Percentiles rank a stretch among this genome's conserved stretches.
These are phyloP conservation scores for Mirounga angustirostris DNA, from an alignment of 2,113 vertebrate species.

Conservation along the genomic window DNA sequence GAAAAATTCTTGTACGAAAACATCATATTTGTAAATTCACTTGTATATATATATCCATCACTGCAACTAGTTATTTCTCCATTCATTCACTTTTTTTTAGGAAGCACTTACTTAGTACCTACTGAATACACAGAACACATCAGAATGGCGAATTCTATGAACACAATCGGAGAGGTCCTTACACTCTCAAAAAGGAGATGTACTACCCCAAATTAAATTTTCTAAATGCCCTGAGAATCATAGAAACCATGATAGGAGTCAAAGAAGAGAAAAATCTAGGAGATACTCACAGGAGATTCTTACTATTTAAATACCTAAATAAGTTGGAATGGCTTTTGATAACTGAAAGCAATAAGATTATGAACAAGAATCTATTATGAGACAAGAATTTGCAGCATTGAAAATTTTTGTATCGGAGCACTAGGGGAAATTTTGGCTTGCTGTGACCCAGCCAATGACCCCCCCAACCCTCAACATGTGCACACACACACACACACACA, in stretches of 20 bases:
- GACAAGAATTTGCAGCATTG: neutral
- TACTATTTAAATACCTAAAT: conserved; percentile 3
- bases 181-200: neutral
- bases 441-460: neutral
- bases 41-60: neutral
- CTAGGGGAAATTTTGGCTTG: neutral
- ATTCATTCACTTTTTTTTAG: neutral
- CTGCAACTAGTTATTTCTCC: neutral
- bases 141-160: neutral
- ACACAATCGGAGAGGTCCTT: neutral
- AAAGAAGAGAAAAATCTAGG: neutral
- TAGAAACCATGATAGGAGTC: neutral
- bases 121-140: rapidly evolving
- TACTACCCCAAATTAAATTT: neutral
- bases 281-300: neutral
- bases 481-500: neutral
- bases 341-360: neutral
- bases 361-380: neutral
- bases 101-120: neutral
- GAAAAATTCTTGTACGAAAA: neutral
- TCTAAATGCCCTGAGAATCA: neutral
- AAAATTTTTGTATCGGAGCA: neutral
- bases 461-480: neutral
- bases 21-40: neutral
- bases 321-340: neutral